phyloP scores from a whole-genome alignment of 2,888 invertebrate genomes.

The Thereva unica region DNA sequence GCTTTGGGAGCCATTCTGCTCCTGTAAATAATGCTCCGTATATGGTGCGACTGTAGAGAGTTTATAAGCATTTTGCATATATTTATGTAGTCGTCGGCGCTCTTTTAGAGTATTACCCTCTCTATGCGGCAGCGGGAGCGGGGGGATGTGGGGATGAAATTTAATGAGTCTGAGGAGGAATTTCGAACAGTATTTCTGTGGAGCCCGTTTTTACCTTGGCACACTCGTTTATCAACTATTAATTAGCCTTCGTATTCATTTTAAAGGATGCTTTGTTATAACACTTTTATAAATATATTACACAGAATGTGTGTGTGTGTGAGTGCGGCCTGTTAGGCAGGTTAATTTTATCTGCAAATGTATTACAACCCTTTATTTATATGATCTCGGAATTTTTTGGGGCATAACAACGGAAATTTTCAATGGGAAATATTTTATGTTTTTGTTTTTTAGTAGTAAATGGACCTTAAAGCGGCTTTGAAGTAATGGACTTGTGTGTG shows the following conservation, averaged over 20 bases:
- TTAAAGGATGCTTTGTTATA: slow-evolving; percentile 17
- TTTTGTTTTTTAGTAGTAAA: too few relatives aligned
- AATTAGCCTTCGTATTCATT: slow-evolving; percentile 32
- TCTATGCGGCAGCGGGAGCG: too few relatives aligned
- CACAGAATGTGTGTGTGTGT: not conserved
- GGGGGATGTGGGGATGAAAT: not conserved
- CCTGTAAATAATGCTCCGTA: slow-evolving; percentile 31
- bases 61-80: slow-evolving; percentile 39
- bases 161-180: slow-evolving; percentile 23
- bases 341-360: too few relatives aligned
- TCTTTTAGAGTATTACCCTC: too few relatives aligned
- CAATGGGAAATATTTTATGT: too few relatives aligned
- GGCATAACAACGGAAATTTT: too few relatives aligned
- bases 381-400: too few relatives aligned
- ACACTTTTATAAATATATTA: slow-evolving; percentile 24
- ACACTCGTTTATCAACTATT: slow-evolving; percentile 34
- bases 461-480: too few relatives aligned
- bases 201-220: slow-evolving; percentile 6
- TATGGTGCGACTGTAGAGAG: slow-evolving; percentile 20
- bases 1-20: slow-evolving; percentile 39
- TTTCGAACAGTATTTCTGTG: slow-evolving; percentile 14
- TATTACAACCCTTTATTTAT: too few relatives aligned
- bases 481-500: too few relatives aligned
- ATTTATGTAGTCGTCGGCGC: not conserved
- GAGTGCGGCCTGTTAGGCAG: too few relatives aligned